These are phyloP conservation scores for Drosophila macrothrix DNA, from an alignment of 2,888 invertebrate genomes.

Conservation along the genomic window DNA sequence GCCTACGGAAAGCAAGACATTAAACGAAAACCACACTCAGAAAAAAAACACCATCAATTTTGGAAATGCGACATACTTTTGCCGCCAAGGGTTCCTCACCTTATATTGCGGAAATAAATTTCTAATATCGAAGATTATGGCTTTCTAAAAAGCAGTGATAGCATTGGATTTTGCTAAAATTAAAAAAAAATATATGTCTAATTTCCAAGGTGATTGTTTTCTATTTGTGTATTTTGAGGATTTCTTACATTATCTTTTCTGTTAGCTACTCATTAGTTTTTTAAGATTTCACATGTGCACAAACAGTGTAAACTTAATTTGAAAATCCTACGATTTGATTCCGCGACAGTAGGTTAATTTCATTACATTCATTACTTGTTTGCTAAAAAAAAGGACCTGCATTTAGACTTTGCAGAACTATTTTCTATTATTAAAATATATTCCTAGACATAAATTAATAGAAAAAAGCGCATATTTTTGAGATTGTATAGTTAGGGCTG, in stretches of 20 bases:
- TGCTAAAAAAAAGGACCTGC: neutral
- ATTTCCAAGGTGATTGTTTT: neutral
- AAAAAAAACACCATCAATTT: neutral
- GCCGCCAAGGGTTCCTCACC: neutral
- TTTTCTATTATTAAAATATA: neutral
- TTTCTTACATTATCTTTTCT: too few species aligned
- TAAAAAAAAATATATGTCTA: neutral
- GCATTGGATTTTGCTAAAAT: neutral
- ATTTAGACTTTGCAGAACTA: neutral
- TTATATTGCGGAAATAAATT: neutral
- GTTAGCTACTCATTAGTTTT: too few species aligned
- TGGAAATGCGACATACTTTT: neutral
- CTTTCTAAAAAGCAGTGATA: neutral
- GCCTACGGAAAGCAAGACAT: constrained; percentile 53
- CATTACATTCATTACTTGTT: neutral
- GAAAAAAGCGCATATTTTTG: neutral
- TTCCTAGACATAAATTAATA: neutral
- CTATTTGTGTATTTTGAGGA: too few species aligned
- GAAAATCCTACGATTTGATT: neutral
- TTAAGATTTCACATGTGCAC: neutral
- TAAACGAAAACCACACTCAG: neutral
- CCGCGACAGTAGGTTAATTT: neutral
- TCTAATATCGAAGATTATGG: neutral
- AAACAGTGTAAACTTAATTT: neutral
- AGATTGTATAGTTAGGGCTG: neutral